Evolutionary conservation across 2,113 vertebrate genomes (phyloP), one percentile per base, ranked within the genome.

Genomic region (Sclerurus mexicanus): DNA sequence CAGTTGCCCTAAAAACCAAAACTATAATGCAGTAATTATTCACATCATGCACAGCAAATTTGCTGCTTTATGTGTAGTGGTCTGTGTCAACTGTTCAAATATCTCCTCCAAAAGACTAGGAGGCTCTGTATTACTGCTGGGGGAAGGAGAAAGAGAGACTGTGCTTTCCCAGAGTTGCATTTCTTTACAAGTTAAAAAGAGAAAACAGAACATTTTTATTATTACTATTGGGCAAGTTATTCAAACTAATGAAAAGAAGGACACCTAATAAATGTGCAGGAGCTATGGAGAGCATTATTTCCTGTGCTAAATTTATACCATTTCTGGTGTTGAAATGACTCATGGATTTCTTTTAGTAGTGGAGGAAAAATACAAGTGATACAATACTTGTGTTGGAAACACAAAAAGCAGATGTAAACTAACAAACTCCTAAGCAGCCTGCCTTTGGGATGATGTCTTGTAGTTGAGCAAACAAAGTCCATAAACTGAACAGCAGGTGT

Each of bases 21-120:
- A 96, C 75, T 98, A 97, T 97, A 97, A 97, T 91, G 94, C 97
- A 97, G 95, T 97, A 96, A 93, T 96, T 98, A 98, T 97, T 98
- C 97, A 98, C 76, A 85, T 96, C 97, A 96, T 97, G 96, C 96
- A 96, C 96, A 98, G 95, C 95, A 95, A 97, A 97, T 95, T 96
- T 98, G 96, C 97, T 98, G 95, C 95, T 98, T 97, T 98, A 94
- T 97, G 91, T 97, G 95, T 94, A 96, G 95, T 96, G 95, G 94
- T 97, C 93, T 97, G 95, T 98, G 97, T 97, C 96, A 97, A 95
- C 89, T 42, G 3, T 96, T 97, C 96, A 95, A 96, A 90, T 93
- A 94, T 95, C 95, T 97, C 94, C 96, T 97, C 93, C 84, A 81
- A 78, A 96, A 94, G 89, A 96, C 94, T 93, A 76, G 85, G 84